These are phyloP conservation scores for Pagrus major DNA, from an alignment of 2,113 vertebrate genomes.

Conservation along the genomic window DNA sequence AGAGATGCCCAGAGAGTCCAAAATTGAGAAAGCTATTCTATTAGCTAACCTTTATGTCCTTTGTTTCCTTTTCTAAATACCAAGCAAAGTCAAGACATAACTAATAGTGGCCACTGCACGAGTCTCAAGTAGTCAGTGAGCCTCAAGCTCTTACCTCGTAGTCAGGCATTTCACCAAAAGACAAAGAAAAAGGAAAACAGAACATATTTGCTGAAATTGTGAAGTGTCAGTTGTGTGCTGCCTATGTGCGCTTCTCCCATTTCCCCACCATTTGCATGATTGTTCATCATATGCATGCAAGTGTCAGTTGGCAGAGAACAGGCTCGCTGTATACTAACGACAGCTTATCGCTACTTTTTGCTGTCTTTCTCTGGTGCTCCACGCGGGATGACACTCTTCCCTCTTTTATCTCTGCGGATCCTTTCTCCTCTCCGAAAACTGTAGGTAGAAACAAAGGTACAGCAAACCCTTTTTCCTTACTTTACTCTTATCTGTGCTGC, in stretches of 20 bases:
- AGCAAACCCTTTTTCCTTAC: constrained; percentile 58
- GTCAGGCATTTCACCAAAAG: neutral
- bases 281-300: constrained; percentile 63
- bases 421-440: constrained; percentile 84
- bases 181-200: neutral
- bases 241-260: constrained; percentile 26
- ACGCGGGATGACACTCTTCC: constrained; percentile 62
- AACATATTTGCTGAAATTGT: neutral
- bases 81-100: neutral
- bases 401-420: constrained; percentile 69
- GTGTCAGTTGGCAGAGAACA: constrained; percentile 30
- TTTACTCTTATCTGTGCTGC: constrained; percentile 33
- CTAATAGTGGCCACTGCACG: neutral
- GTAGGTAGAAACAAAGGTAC: constrained; percentile 98
- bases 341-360: constrained; percentile 58
- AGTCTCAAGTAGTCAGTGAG: neutral
- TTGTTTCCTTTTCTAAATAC: neutral
- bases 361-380: constrained; percentile 66
- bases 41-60: too few species aligned
- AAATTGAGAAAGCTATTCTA: too few species aligned
- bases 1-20: too few species aligned
- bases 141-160: neutral
- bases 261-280: constrained; percentile 63
- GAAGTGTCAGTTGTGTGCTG: constrained; percentile 26
- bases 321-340: constrained; percentile 59